Conservation (phyloP, 1,140 invertebrate species). For the Pogonomyrmex californicus region DNA sequence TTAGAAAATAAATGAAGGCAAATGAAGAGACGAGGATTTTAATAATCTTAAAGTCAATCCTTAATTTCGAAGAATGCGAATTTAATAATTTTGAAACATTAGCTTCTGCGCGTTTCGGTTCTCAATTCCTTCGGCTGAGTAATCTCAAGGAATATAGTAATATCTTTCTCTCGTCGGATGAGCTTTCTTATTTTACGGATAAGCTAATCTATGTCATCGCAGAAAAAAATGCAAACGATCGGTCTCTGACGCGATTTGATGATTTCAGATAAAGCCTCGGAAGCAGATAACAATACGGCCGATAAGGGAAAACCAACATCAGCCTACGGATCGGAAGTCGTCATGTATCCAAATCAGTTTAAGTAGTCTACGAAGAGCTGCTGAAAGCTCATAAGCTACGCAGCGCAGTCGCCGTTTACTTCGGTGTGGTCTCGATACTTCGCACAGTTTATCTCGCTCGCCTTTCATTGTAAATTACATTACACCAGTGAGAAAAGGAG, state of each 20-base stretch:
- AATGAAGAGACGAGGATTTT: not conserved
- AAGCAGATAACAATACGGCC: constrained; percentile 54
- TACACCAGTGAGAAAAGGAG: not conserved
- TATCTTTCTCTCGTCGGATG: not conserved
- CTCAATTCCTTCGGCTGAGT: not conserved
- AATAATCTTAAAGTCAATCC: not conserved
- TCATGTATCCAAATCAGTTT: constrained; percentile 39
- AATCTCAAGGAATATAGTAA: not conserved
- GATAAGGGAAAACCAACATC: constrained; percentile 45
- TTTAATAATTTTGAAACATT: not conserved
- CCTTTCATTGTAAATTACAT: not conserved
- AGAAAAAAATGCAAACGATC: constrained; percentile 21
- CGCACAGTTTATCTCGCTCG: not conserved
- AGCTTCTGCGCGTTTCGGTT: not conserved
- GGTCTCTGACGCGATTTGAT: constrained; percentile 31
- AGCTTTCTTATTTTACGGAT: not conserved
- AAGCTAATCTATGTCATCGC: constrained; percentile 24
- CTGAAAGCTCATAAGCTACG: not conserved
- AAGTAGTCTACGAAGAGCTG: constrained; percentile 15
- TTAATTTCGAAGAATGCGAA: not conserved
- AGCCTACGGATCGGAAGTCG: constrained; percentile 11
- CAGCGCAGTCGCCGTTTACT: not conserved
- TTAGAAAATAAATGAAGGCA: not conserved
- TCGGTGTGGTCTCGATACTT: not conserved
- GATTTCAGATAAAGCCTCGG: constrained; percentile 48